Percentiles rank a stretch among this genome's conserved stretches.
These are phyloP conservation scores for Gambusia yucatana DNA, from an alignment of 2,797 vertebrate genomes.

Conservation along the genomic window DNA sequence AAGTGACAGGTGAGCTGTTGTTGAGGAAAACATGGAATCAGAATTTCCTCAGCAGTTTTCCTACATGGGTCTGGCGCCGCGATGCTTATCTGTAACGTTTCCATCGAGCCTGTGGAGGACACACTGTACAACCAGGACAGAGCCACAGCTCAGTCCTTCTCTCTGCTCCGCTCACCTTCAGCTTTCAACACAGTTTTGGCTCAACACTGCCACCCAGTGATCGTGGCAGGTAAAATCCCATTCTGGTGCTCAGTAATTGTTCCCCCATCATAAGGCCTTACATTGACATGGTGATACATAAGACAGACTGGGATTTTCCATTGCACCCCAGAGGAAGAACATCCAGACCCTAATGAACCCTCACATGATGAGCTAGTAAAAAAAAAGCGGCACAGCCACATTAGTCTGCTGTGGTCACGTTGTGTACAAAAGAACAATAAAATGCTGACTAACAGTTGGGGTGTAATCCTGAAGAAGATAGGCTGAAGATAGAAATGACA, in stretches of 20 bases:
- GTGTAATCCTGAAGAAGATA: not conserved
- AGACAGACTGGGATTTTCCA: conserved; percentile 76
- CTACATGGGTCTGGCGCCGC: not conserved
- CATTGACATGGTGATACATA: conserved; percentile 69
- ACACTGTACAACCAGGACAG: conserved; percentile 16
- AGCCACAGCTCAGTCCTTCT: conserved; percentile 4
- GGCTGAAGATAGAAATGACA: not conserved
- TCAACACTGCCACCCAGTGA: conserved; percentile 85
- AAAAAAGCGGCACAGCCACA: conserved; percentile 41
- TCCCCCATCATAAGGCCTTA: conserved; percentile 49
- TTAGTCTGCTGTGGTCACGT: conserved; percentile 27
- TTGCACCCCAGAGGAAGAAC: conserved; percentile 54
- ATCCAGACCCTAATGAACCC: conserved; percentile 32
- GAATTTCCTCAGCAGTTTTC: not conserved
- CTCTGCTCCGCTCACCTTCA: conserved; percentile 5
- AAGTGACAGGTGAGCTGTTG: conserved; percentile 25
- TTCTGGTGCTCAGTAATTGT: conserved; percentile 7
- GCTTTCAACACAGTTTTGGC: conserved; percentile 60
- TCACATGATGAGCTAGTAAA: conserved; percentile 49
- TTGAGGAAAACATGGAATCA: not conserved
- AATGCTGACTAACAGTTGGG: not conserved
- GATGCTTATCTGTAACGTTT: conserved; percentile 15
- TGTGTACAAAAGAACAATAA: conserved; percentile 11
- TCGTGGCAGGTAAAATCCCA: not conserved
- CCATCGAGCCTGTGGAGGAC: conserved; percentile 20